Base-by-base conservation (phyloP, 2,113 vertebrate species). In the Rhodinocichla rosea region DNA sequence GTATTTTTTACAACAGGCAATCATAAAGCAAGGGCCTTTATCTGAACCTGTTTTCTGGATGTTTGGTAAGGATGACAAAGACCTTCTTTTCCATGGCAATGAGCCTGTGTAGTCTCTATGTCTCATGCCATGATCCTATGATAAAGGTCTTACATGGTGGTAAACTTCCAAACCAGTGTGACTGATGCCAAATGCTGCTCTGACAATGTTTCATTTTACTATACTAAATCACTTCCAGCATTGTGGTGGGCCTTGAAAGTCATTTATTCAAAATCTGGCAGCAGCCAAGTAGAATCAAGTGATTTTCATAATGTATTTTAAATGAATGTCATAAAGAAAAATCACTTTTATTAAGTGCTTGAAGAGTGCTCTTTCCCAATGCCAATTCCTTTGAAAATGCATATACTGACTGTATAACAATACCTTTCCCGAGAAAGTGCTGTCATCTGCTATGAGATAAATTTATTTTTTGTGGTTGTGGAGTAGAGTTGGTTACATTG, bases 251-350 rank as follows among this genome's bases (percentile, higher is more conserved):
- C 33, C 73, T 89, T 93, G 55, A 56, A 65, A 94, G 71, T 75
- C 15, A 77, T 76, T 93, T 86, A 93, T 91, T 94, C 81, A 90
- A 96, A 96, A 94, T 63, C 81, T 95, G 91, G 81, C 91, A 95
- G 84, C 28, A 93, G 67, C 33, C 81, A 95, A 91, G 85, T 67
- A 91, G 45, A 94, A 81, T 53, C 77, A 89, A 95, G 74, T 85
- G 82, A 83, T 83, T 97, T 97, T 95, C 26, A 6, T 94, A 97
- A 98, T 92, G 83, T 69, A 91, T 95, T 97, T 97, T 92, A 96
- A 97, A 97, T 97, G 90, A 93, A 96, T 94, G 76, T 88, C 94
- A 91, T 97, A 94, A 97, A 95, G 94, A 96, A 97, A 97, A 95
- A 73, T 80, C 49, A 62, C 70, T 89, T 96, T 94, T 93, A 92